These are phyloP conservation scores for Natator depressus DNA, from an alignment of 2,113 vertebrate genomes.

Conservation along the genomic window DNA sequence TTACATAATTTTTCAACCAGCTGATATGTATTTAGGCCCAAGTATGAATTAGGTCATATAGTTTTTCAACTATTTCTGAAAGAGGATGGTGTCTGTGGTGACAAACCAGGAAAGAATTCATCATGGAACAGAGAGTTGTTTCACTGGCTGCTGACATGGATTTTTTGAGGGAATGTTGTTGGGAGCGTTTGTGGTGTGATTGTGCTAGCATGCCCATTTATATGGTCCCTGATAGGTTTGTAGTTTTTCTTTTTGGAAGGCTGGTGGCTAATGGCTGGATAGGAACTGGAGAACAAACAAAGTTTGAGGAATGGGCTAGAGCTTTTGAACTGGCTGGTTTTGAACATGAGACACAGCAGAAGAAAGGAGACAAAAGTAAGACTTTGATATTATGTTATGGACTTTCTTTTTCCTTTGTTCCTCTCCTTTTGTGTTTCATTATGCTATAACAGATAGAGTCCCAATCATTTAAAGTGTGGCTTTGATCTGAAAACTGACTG, in stretches of 20 bases:
- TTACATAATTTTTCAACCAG: not conserved
- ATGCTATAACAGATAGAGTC: not conserved
- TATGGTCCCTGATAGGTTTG: not conserved
- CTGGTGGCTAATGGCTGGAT: not conserved
- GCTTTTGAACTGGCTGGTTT: slow-evolving; percentile 1
- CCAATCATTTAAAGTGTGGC: not conserved
- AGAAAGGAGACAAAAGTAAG: not conserved
- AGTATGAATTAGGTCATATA: not conserved
- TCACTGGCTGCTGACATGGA: not conserved
- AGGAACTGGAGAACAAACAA: not conserved
- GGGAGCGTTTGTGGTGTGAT: not conserved
- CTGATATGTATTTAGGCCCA: not conserved
- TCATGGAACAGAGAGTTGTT: not conserved
- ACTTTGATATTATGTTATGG: not conserved
- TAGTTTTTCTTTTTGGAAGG: not conserved
- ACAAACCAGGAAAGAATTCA: not conserved
- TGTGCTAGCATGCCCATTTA: not conserved
- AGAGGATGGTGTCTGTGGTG: not conserved
- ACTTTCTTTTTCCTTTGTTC: not conserved
- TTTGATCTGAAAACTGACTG: not conserved
- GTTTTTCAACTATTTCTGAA: not conserved
- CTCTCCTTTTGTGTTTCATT: not conserved
- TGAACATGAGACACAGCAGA: not conserved
- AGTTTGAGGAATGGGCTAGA: not conserved
- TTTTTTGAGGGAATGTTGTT: not conserved